Evolutionary conservation across 2,113 vertebrate genomes (phyloP).

Genomic region (Lasiurus borealis): DNA sequence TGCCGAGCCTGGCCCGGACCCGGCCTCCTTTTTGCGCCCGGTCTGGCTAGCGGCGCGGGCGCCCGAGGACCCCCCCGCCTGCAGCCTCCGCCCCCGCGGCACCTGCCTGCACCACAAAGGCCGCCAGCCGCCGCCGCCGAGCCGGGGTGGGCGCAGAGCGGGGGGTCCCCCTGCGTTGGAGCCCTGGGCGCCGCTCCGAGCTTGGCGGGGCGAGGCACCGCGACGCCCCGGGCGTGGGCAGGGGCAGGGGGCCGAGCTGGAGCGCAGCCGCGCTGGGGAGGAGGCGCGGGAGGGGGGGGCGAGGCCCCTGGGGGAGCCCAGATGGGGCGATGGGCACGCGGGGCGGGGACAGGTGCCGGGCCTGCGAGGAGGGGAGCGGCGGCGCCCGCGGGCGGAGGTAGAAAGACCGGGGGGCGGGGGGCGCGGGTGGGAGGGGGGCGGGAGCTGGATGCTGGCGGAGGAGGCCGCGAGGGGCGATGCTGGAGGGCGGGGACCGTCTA

Average conservation of each 20-base stretch:
- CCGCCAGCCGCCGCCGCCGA: not conserved
- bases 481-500: conserved; percentile 39
- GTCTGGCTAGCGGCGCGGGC: not conserved
- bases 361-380: not conserved
- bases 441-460: not conserved
- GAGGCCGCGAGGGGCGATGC: not conserved
- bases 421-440: not conserved
- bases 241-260: not conserved
- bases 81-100: conserved; percentile 31
- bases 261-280: not conserved
- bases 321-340: not conserved
- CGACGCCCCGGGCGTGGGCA: not conserved
- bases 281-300: not conserved
- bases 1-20: not conserved
- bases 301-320: conserved; percentile 10
- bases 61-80: not conserved
- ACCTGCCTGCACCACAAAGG: conserved; percentile 76
- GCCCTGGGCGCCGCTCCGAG: not conserved
- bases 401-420: not conserved
- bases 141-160: not conserved
- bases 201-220: not conserved
- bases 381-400: not conserved
- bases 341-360: conserved; percentile 54
- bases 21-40: not conserved
- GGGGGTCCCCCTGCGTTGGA: not conserved